Conservation (phyloP, 2,113 vertebrate genomes). For the Petromus typicus region DNA sequence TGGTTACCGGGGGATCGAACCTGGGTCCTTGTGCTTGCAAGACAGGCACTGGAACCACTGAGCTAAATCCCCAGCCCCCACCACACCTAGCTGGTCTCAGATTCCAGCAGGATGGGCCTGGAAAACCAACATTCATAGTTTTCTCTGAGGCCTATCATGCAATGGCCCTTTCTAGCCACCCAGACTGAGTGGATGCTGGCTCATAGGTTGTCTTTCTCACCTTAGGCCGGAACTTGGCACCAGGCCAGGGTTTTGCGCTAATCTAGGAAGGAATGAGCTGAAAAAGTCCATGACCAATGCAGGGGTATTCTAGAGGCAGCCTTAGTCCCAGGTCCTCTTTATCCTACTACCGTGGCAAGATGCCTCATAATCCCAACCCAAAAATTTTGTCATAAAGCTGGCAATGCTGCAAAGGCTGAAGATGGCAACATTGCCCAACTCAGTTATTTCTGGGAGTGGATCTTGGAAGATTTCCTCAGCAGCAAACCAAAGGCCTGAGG, state of each 20-base stretch:
- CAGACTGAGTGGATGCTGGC: slow-evolving; percentile 51
- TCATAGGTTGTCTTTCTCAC: slow-evolving; percentile 62
- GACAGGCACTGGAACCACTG: too few relatives aligned
- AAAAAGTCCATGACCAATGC: background rate
- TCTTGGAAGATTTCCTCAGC: slow-evolving; percentile 78
- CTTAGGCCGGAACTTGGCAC: slow-evolving; percentile 61
- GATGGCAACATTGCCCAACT: slow-evolving; percentile 80
- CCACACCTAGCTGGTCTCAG: background rate
- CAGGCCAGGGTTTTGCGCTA: slow-evolving; percentile 75
- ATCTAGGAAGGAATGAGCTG: slow-evolving; percentile 45
- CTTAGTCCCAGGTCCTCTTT: background rate
- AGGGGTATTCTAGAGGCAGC: background rate
- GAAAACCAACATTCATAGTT: background rate
- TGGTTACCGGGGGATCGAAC: too few relatives aligned
- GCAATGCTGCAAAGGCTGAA: slow-evolving; percentile 76
- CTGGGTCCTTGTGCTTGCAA: too few relatives aligned
- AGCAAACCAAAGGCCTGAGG: slow-evolving; percentile 80
- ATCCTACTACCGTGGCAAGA: slow-evolving; percentile 86
- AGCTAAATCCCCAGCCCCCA: too few relatives aligned
- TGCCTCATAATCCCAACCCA: slow-evolving; percentile 51
- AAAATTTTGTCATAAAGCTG: slow-evolving; percentile 74
- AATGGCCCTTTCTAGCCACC: accelerated
- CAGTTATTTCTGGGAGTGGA: slow-evolving; percentile 66
- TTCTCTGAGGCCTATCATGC: accelerated
- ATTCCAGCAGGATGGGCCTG: background rate